Conservation (phyloP, 2,888 invertebrate genomes). For the Scaptomyza reducta region DNA sequence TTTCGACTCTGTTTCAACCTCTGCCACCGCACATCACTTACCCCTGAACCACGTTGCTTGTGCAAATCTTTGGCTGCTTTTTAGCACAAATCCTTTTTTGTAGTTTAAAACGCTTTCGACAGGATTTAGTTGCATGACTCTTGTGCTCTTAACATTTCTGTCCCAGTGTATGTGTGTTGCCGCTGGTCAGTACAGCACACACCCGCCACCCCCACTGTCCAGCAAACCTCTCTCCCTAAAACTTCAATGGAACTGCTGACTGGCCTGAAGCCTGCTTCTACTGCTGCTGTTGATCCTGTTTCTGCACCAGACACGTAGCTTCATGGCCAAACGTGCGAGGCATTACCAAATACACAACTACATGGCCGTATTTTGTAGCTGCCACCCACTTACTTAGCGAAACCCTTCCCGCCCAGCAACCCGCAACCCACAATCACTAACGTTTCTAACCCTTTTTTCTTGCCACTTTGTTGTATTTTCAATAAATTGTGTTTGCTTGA, state of each 20-base stretch:
- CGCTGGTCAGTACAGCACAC: slow-evolving; percentile 26
- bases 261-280: slow-evolving; percentile 41
- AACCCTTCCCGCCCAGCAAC: background rate
- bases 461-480: slow-evolving; percentile 1
- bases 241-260: slow-evolving; percentile 26
- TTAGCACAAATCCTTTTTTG: slow-evolving; percentile 71
- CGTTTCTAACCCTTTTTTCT: slow-evolving; percentile 10
- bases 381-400: slow-evolving; percentile 50
- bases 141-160: slow-evolving; percentile 65
- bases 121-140: slow-evolving; percentile 77
- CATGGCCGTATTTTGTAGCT: slow-evolving; percentile 66
- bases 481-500: slow-evolving; percentile 40
- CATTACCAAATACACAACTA: slow-evolving; percentile 70
- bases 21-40: slow-evolving; percentile 7
- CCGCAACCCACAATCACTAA: background rate
- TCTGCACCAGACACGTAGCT: slow-evolving; percentile 67
- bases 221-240: background rate
- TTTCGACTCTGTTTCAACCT: background rate
- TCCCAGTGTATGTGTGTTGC: slow-evolving; percentile 19
- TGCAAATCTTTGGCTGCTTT: slow-evolving; percentile 60
- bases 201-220: background rate
- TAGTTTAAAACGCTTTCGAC: slow-evolving; percentile 75
- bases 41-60: slow-evolving; percentile 3
- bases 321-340: slow-evolving; percentile 67
- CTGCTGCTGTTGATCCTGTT: slow-evolving; percentile 45